Percentiles rank a stretch among this genome's conserved stretches.
Evolutionary conservation across 92 coral and sea anemone genomes (phyloP).

Genomic region (Phenganax marumi): DNA sequence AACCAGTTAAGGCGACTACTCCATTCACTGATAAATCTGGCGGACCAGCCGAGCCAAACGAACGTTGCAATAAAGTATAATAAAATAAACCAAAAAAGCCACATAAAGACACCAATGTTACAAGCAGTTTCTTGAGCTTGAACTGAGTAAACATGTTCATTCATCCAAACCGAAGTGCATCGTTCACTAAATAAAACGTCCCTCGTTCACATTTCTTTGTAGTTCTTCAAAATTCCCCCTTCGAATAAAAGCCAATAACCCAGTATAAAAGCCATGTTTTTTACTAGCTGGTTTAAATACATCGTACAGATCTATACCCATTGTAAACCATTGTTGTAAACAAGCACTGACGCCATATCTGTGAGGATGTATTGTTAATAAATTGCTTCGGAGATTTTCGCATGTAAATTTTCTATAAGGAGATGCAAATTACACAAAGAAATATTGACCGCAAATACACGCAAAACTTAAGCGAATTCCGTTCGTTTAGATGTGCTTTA

Average conservation of each 20-base stretch:
- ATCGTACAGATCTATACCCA: background rate
- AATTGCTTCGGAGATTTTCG: slow-evolving; percentile 14
- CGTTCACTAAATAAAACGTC: background rate
- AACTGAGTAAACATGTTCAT: background rate
- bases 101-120: slow-evolving; percentile 11
- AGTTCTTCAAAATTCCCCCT: background rate
- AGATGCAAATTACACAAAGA: slow-evolving; percentile 23
- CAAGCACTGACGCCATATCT: slow-evolving; percentile 12
- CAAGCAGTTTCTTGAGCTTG: background rate
- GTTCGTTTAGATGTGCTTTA: background rate
- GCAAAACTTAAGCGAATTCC: background rate
- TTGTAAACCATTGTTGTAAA: slow-evolving; percentile 24
- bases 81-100: slow-evolving; percentile 25
- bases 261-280: background rate
- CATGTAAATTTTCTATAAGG: slow-evolving; percentile 34
- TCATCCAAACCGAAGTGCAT: background rate
- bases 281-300: background rate
- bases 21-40: background rate
- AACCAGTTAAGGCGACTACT: slow-evolving; percentile 30
- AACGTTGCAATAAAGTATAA: background rate
- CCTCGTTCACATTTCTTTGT: background rate
- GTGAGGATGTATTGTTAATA: background rate
- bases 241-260: background rate
- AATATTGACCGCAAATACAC: slow-evolving; percentile 37
- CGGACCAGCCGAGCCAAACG: background rate